A percentile compares a stretch with the other conserved stretches of the same genome.
phyloP scores from a whole-genome alignment of 2,888 invertebrate species.

The Notodonta dromedarius region DNA sequence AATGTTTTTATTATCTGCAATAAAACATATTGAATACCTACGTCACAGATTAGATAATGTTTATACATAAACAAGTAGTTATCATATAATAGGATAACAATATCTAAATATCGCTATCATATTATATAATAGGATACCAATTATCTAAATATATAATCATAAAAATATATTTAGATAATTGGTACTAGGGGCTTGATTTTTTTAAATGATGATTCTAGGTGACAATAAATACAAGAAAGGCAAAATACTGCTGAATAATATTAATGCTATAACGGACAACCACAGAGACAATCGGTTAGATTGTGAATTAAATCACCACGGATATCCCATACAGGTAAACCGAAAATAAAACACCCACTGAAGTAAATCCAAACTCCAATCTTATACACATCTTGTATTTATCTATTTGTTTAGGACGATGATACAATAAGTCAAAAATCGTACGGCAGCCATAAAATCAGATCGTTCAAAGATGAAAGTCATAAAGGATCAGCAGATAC shows the following conservation, averaged over 20 bases:
- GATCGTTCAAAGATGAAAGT: slow-evolving; percentile 95
- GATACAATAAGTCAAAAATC: slow-evolving; percentile 95
- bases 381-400: too few species aligned
- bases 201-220: slow-evolving; percentile 73
- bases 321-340: slow-evolving; percentile 85
- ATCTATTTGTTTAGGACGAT: slow-evolving; percentile 80
- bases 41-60: too few species aligned
- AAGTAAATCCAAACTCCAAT: neutral
- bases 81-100: too few species aligned
- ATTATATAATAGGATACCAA: too few species aligned
- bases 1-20: too few species aligned
- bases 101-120: too few species aligned
- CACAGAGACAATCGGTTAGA: slow-evolving; percentile 91
- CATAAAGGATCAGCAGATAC: slow-evolving; percentile 95
- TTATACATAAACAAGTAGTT: too few species aligned
- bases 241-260: slow-evolving; percentile 91
- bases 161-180: too few species aligned
- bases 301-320: slow-evolving; percentile 89
- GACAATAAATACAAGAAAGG: slow-evolving; percentile 94
- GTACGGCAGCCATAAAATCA: slow-evolving; percentile 95
- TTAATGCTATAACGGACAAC: slow-evolving; percentile 90
- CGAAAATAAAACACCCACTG: neutral
- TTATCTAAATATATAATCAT: too few species aligned
- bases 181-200: too few species aligned
- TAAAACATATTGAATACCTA: too few species aligned